phyloP scores from a whole-genome alignment of 2,797 vertebrate genomes.

The Hapalemur alaotrensis region DNA sequence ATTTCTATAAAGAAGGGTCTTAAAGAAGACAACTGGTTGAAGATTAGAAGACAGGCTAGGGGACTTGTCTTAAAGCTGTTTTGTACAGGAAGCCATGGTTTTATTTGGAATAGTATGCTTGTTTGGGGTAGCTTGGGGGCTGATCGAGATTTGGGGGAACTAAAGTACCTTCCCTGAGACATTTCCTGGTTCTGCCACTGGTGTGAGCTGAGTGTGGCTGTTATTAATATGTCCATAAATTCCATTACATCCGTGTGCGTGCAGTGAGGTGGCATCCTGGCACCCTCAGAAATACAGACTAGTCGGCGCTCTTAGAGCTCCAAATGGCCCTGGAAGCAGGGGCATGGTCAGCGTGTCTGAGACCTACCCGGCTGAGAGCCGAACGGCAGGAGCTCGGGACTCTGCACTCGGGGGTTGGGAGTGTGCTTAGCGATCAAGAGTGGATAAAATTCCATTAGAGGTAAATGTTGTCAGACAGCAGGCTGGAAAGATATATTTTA shows the following conservation, averaged over 20 bases:
- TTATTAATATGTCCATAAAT: neutral
- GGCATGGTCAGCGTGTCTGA: neutral
- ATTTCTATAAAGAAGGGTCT: neutral
- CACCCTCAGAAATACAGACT: neutral
- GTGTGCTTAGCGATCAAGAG: slow-evolving; percentile 28
- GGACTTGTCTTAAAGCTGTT: neutral
- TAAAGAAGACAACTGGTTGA: neutral
- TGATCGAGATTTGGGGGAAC: neutral
- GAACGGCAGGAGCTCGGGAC: neutral
- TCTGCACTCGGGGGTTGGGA: neutral
- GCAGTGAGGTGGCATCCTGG: rapidly evolving
- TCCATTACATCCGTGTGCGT: rapidly evolving
- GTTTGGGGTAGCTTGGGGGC: neutral
- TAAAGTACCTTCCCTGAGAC: neutral
- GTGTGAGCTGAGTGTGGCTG: neutral
- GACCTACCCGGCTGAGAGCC: neutral
- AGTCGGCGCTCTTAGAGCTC: neutral
- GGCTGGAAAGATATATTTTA: slow-evolving; percentile 66
- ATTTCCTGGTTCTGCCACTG: neutral
- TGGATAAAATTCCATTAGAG: slow-evolving; percentile 67
- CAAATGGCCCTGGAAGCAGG: neutral
- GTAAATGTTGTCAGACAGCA: slow-evolving; percentile 56
- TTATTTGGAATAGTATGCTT: neutral
- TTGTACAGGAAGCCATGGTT: neutral
- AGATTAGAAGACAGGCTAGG: neutral